Evolutionary conservation across 2,113 vertebrate genomes (phyloP).

Genomic region (Ancistrus triradiatus): DNA sequence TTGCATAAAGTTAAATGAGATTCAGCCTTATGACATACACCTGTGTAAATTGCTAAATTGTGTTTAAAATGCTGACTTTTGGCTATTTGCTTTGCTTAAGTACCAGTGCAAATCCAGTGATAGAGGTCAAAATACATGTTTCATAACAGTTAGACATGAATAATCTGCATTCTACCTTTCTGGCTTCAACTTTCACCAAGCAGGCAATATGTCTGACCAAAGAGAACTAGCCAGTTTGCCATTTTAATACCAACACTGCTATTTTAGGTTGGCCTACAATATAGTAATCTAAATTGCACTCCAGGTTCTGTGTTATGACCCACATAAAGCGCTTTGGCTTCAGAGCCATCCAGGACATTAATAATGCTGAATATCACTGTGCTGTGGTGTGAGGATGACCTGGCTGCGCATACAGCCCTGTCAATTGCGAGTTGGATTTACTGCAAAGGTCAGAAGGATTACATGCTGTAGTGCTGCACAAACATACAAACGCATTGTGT

Average conservation of each 20-base stretch:
- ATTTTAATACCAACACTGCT: background rate
- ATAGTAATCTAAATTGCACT: constrained; percentile 8
- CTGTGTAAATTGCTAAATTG: no score
- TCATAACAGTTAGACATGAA: no score
- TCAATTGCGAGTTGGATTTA: constrained; percentile 1
- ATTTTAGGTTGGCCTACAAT: constrained; percentile 17
- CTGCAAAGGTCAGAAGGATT: constrained; percentile 22
- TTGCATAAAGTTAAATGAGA: no score
- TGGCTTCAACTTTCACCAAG: background rate
- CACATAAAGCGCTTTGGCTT: background rate
- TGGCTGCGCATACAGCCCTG: background rate
- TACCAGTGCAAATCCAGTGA: no score
- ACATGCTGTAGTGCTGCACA: background rate
- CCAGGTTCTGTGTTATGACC: background rate
- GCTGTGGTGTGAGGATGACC: background rate
- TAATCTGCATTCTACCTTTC: no score
- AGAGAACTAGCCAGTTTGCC: background rate
- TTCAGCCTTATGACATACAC: no score
- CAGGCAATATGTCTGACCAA: constrained; percentile 1
- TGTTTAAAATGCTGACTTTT: no score
- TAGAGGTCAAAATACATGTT: no score
- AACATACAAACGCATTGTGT: background rate
- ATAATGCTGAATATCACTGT: background rate
- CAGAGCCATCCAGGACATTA: background rate
- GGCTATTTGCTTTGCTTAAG: no score